Evolutionary conservation across 2,888 invertebrate genomes (phyloP), one percentile per base, ranked within the genome.

Genomic region (Caradrina clavipalpis): DNA sequence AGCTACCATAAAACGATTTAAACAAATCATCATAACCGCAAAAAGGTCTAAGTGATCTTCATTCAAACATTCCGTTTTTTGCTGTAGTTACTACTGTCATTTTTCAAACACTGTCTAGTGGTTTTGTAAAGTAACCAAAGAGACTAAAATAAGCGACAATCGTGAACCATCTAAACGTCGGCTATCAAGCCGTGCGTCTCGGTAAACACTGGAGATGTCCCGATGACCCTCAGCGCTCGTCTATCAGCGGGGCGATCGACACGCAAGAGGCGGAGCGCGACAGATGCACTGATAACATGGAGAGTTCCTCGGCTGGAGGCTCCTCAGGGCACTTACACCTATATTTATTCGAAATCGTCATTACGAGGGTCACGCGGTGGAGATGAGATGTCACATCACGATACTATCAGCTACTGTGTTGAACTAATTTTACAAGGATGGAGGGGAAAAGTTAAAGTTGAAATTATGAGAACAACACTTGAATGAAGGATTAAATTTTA

Each of bases 231-330:
- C 39, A 57, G 53, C n/a, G 53, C 35, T 7, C 51, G 26, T 10
- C 22, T 76, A 69, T 76, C 79, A 31, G 55, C 55, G 47, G 49
- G 53, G 22, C n/a, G 35, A 73, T 73, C 80, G 50, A 73, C 79
- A 73, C 58, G 79, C 67, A 79, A 76, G 60, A 72, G 78, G 78
- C 76, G 76, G 66, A 54, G 54, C 76, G 67, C 45, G 54, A 31
- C 61, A 61, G 73, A 72, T 69, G 61, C 54, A 39, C 47, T 17
- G 71, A 73, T 73, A 71, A 60, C 15, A 22, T n/a, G 45, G 55
- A 63, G 35, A 22, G 58, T 66, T 54, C 10, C n/a, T 53, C 55
- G 56, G 56, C 53, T 35, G 15, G 21, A 22, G 13, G 22, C 21
- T 31, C 21, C 53, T 39, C 15, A 8, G 13, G n/a, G 21, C 11